Evolutionary conservation across 2,113 vertebrate genomes (phyloP).

Genomic region (Callopanchax toddi): DNA sequence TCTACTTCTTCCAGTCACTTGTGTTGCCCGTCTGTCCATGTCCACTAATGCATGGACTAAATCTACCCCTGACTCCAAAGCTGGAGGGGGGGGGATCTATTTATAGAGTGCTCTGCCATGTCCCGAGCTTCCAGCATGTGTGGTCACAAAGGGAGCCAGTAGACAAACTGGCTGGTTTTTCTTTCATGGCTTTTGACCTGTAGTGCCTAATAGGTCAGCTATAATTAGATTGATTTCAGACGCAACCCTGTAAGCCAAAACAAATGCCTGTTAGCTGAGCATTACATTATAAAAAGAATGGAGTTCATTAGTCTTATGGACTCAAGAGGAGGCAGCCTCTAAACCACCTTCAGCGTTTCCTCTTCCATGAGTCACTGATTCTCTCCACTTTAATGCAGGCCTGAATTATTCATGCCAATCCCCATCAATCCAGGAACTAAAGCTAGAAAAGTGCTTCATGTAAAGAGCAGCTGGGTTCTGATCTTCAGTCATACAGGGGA

Average conservation of each 20-base stretch:
- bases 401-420: slow-evolving; percentile 74
- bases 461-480: slow-evolving; percentile 19
- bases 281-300: neutral
- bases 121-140: slow-evolving; percentile 64
- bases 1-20: slow-evolving; percentile 50
- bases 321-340: no score
- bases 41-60: slow-evolving; percentile 68
- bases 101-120: slow-evolving; percentile 73
- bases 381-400: slow-evolving; percentile 58
- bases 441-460: slow-evolving; percentile 29
- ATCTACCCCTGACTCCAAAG: slow-evolving; percentile 56
- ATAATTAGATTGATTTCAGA: slow-evolving; percentile 3
- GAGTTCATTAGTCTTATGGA: no score
- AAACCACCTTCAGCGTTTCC: slow-evolving; percentile 46
- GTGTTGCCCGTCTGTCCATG: slow-evolving; percentile 43
- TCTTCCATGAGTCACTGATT: slow-evolving; percentile 64
- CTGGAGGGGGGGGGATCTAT: slow-evolving; percentile 74
- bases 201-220: slow-evolving; percentile 9
- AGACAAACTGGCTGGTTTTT: slow-evolving; percentile 16
- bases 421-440: slow-evolving; percentile 58
- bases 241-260: neutral
- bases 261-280: neutral
- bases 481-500: neutral
- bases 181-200: slow-evolving; percentile 11
- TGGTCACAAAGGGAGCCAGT: slow-evolving; percentile 52